These are phyloP conservation scores for Leptinotarsa texana DNA, from an alignment of 1,140 invertebrate species.

Conservation along the genomic window DNA sequence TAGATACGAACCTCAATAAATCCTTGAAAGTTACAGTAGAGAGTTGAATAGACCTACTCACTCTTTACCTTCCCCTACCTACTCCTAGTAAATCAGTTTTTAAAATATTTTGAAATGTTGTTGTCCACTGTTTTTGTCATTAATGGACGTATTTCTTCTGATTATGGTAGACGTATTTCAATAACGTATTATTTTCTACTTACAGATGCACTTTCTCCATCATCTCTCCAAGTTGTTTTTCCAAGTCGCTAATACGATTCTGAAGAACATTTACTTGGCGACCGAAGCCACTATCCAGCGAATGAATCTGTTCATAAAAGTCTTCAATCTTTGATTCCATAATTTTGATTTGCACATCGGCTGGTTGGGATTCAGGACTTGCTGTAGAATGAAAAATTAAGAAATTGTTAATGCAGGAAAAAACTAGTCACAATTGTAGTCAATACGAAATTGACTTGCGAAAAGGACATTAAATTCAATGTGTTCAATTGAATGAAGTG, in stretches of 20 bases:
- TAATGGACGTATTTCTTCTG: too few relatives aligned
- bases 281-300: conserved; percentile 44
- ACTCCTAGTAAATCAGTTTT: too few relatives aligned
- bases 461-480: not conserved
- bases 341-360: conserved; percentile 31
- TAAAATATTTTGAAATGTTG: too few relatives aligned
- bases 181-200: not conserved
- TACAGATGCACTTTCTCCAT: conserved; percentile 39
- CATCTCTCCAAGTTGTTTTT: conserved; percentile 42
- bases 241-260: conserved; percentile 33
- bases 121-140: too few relatives aligned
- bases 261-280: conserved; percentile 45
- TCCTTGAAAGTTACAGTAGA: too few relatives aligned
- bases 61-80: too few relatives aligned
- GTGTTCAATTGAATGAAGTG: not conserved
- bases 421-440: not conserved
- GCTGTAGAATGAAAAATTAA: not conserved
- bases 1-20: too few relatives aligned
- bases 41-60: too few relatives aligned
- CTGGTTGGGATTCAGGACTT: not conserved
- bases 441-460: not conserved
- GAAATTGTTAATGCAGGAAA: not conserved
- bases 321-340: conserved; percentile 35
- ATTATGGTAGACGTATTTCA: too few relatives aligned
- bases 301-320: conserved; percentile 43